Evolutionary conservation across 2,888 invertebrate genomes (phyloP), one percentile per base, ranked within the genome.

Genomic region (Mesoligia furuncula): DNA sequence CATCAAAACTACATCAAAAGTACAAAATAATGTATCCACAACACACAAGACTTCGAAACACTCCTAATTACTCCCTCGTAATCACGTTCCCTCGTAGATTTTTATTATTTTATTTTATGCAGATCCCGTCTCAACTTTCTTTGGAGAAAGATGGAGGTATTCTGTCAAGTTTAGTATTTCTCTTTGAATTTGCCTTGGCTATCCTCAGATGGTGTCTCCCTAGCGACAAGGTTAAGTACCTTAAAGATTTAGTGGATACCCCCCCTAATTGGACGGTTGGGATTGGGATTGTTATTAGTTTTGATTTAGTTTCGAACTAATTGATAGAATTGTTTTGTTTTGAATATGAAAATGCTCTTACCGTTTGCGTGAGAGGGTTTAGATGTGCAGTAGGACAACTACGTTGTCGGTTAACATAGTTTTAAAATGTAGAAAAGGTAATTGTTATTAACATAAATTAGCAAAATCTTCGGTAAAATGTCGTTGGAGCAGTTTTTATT

Each of bases 131-230:
- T 31, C 5, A 48, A 82, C 20, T 74, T 87, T 77, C 57, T 73
- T 62, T 42, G 7, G 20, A 27, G 27, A 31, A 57, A 67, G 80
- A 62, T 85, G 78, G 83, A 85, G 86, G 77, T 87, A 83, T 79
- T 79, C 27, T 39, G 11, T n/a, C 20, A 75, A 83, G 75, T 86
- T 86, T 76, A 75, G 66, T 72, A 80, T 83, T 83, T 77, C 80
- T 70, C 20, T 80, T 54, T 87, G 80, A 86, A 78, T 72, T 85
- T 67, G 39, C 45, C 42, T 54, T 31, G 54, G 57, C 68, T 62
- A 77, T 57, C 42, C 57, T 83, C 85, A 87, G 79, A 80, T 81
- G 83, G 83, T 80, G 36, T 68, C 73, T 62, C 39, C 27, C 17
- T 64, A 76, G 36, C 24, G 70, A 76, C 75, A 75, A 73, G 73